These are phyloP conservation scores for Pyrrhosoma nymphula DNA, from an alignment of 2,888 invertebrate species.

Conservation along the genomic window DNA sequence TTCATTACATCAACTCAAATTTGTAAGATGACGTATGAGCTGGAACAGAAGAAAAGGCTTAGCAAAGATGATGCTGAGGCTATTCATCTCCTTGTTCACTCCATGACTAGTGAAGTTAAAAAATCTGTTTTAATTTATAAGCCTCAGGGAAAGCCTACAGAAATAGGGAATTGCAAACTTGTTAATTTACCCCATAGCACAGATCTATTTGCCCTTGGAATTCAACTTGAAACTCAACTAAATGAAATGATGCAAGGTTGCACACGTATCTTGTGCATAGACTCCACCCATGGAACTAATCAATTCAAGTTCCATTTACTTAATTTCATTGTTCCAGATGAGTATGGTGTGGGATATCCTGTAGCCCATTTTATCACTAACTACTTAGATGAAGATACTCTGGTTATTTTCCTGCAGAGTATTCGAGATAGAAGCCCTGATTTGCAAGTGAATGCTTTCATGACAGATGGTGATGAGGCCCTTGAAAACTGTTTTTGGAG, in stretches of 20 bases:
- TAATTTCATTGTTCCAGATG: too few species aligned
- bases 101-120: neutral
- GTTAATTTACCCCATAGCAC: too few species aligned
- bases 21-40: neutral
- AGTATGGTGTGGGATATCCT: too few species aligned
- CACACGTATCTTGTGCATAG: too few species aligned
- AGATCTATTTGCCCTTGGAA: too few species aligned
- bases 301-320: too few species aligned
- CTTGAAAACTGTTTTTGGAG: neutral
- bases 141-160: neutral
- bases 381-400: neutral
- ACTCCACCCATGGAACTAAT: too few species aligned
- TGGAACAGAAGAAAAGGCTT: too few species aligned
- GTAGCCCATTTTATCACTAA: neutral
- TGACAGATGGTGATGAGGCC: neutral
- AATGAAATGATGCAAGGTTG: too few species aligned
- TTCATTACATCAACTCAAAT: neutral
- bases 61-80: constrained; percentile 1
- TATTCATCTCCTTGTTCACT: neutral
- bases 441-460: neutral
- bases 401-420: neutral
- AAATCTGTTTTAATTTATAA: neutral
- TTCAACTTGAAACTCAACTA: too few species aligned
- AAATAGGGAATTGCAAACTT: too few species aligned
- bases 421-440: neutral